Percentiles rank a stretch among this genome's conserved stretches.
These are phyloP conservation scores for Chelidonichthys spinosus DNA, from an alignment of 2,797 vertebrate genomes.

Conservation along the genomic window DNA sequence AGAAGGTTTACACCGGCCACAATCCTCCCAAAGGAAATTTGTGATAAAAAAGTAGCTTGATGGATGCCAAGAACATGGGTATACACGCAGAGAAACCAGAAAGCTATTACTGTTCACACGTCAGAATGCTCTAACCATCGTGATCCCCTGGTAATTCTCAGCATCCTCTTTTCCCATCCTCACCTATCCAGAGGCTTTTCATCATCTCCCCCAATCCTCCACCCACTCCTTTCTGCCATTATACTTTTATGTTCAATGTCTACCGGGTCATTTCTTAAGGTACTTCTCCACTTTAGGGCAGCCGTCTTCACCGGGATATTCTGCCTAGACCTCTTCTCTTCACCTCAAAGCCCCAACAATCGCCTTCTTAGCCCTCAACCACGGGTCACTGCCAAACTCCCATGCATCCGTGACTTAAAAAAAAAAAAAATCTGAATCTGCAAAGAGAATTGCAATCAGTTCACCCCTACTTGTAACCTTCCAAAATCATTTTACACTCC, in stretches of 20 bases:
- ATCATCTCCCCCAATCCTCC: conserved; percentile 17
- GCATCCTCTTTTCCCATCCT: conserved; percentile 32
- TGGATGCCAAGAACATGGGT: conserved; percentile 45
- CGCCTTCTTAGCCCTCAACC: neutral
- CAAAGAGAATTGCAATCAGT: neutral
- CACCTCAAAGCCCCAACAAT: neutral
- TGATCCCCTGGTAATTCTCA: conserved; percentile 52
- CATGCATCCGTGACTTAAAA: neutral
- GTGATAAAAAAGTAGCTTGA: conserved; percentile 57
- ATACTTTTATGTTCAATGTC: conserved; percentile 28
- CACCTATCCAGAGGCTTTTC: conserved; percentile 26
- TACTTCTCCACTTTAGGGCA: conserved; percentile 7
- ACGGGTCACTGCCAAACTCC: neutral
- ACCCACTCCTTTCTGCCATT: conserved; percentile 21
- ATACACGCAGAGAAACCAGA: conserved; percentile 39
- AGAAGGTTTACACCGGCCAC: conserved; percentile 43
- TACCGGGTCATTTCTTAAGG: conserved; percentile 27
- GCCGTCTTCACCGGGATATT: conserved; percentile 7
- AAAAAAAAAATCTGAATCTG: neutral
- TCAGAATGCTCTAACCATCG: conserved; percentile 46
- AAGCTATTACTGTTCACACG: conserved; percentile 68
- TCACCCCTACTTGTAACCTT: neutral
- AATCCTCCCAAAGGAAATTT: conserved; percentile 53
- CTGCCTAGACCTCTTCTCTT: neutral
- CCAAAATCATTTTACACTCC: neutral